Conservation (phyloP, 1,140 invertebrate genomes). For the Danaus melanippus region DNA sequence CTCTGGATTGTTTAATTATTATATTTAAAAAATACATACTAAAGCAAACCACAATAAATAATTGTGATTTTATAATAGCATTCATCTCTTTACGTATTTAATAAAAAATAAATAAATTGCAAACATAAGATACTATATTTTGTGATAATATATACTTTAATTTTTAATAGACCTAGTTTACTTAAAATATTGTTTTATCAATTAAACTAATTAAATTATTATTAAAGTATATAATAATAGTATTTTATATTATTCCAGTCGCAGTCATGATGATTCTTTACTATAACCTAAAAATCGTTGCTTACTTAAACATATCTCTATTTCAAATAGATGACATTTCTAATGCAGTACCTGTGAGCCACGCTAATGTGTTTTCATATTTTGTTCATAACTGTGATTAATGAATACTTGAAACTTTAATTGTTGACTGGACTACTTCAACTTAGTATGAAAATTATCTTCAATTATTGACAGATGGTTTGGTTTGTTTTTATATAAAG, state of each 20-base stretch:
- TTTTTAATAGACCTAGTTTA: constrained; percentile 16
- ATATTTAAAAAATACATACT: not conserved
- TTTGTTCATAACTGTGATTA: constrained; percentile 7
- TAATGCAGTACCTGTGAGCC: constrained; percentile 1
- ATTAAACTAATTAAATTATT: constrained; percentile 30
- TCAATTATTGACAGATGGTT: not conserved
- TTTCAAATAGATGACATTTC: constrained; percentile 2
- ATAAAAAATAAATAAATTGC: constrained; percentile 24
- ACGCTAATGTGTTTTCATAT: not conserved
- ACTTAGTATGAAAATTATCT: not conserved
- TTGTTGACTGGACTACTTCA: not conserved
- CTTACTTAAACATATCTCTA: no score
- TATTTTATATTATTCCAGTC: constrained; percentile 13
- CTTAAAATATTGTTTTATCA: constrained; percentile 22
- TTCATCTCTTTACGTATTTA: constrained; percentile 13
- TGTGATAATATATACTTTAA: constrained; percentile 10
- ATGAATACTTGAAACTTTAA: not conserved
- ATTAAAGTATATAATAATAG: constrained; percentile 22
- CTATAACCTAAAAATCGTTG: no score
- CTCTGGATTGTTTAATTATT: constrained; percentile 3
- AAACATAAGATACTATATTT: constrained; percentile 16
- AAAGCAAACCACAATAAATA: constrained; percentile 1
- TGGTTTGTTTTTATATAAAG: constrained; percentile 4
- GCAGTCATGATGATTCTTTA: constrained; percentile 3
- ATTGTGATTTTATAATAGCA: not conserved